Conservation (phyloP, 2,113 vertebrate genomes). For the Oceanites oceanicus region DNA sequence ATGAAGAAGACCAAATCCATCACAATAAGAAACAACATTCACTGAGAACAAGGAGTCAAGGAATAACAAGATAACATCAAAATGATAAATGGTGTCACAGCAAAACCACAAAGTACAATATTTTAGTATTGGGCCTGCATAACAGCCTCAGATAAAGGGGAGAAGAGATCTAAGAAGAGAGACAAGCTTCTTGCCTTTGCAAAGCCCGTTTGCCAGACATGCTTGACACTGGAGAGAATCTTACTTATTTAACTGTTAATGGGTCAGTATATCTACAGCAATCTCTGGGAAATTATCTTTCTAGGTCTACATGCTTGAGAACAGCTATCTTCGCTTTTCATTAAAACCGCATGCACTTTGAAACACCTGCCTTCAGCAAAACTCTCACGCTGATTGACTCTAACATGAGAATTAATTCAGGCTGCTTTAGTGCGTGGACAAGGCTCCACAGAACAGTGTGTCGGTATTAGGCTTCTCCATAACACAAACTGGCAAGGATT, state of each 20-base stretch:
- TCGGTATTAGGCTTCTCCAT: constrained; percentile 34
- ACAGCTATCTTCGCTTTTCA: constrained; percentile 41
- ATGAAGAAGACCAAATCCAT: neutral
- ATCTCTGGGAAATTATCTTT: constrained; percentile 57
- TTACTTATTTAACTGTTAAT: constrained; percentile 55
- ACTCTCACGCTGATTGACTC: constrained; percentile 53
- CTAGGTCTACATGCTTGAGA: constrained; percentile 26
- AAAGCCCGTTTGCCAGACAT: neutral
- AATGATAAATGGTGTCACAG: neutral
- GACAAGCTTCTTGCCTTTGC: neutral
- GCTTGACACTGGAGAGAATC: constrained; percentile 28
- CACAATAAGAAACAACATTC: neutral
- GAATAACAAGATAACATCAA: neutral
- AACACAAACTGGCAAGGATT: constrained; percentile 49
- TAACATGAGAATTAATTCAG: constrained; percentile 66
- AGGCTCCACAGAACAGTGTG: neutral
- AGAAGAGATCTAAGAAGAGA: neutral
- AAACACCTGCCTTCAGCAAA: constrained; percentile 60
- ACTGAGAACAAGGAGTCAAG: neutral
- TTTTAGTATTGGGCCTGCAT: neutral
- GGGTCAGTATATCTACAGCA: constrained; percentile 21
- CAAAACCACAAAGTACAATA: neutral
- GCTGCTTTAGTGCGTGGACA: neutral
- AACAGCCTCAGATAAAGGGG: neutral
- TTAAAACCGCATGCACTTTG: constrained; percentile 49